Percentiles rank a stretch among this genome's conserved stretches.
phyloP scores from a whole-genome alignment of 2,888 invertebrate genomes.

The Microctonus aethiopoides region DNA sequence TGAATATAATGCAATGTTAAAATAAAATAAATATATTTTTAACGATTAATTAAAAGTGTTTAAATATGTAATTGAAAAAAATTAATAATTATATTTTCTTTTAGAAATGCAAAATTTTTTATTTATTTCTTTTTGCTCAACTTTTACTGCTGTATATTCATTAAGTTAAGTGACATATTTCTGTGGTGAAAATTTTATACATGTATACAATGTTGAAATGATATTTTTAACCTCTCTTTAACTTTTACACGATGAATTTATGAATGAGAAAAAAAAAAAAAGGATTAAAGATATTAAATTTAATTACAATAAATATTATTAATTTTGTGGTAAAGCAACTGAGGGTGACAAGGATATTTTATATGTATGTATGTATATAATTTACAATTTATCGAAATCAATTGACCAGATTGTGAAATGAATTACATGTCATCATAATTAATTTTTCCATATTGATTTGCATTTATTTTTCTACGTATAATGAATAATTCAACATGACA shows the following conservation, averaged over 20 bases:
- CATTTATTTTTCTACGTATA: too few relatives aligned
- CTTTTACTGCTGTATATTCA: background rate
- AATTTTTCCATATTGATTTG: background rate
- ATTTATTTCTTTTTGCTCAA: background rate
- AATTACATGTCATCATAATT: background rate
- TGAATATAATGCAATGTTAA: too few relatives aligned
- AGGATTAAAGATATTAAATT: background rate
- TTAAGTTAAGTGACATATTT: background rate
- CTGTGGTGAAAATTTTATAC: background rate
- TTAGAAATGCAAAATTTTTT: background rate
- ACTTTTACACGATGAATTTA: background rate
- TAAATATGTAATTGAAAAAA: background rate
- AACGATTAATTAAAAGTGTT: background rate
- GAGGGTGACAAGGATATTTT: constrained; percentile 28
- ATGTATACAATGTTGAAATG: background rate
- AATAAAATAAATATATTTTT: background rate
- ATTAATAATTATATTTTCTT: background rate
- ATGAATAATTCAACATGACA: too few relatives aligned
- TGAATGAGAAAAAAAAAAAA: too few relatives aligned
- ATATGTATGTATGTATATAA: constrained; percentile 21
- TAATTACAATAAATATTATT: background rate
- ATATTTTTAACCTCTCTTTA: background rate
- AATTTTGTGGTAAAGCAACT: constrained; percentile 21
- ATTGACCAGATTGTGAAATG: background rate
- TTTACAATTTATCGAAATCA: constrained; percentile 18